These are phyloP conservation scores for Conus canariensis DNA, from an alignment of 2,888 invertebrate genomes.

Conservation along the genomic window DNA sequence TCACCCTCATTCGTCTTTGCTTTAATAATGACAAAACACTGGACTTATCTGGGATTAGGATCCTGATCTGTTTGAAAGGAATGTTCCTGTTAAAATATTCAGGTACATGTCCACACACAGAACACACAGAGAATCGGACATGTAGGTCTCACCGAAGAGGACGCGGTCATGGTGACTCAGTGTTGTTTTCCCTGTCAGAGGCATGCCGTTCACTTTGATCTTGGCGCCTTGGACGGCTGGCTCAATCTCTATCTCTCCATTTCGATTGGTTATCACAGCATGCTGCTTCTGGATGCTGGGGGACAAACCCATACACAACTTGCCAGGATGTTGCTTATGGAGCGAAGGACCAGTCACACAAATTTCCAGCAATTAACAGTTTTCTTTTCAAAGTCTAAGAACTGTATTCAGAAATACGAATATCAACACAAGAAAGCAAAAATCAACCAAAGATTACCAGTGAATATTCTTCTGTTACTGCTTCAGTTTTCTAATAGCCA, in stretches of 20 bases:
- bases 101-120: too few species aligned
- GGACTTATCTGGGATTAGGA: too few species aligned
- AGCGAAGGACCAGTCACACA: not conserved
- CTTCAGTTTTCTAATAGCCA: too few species aligned
- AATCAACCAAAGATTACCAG: too few species aligned
- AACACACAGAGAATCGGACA: too few species aligned
- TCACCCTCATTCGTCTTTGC: too few species aligned
- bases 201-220: slow-evolving; percentile 78
- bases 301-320: not conserved
- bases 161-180: slow-evolving; percentile 77
- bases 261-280: slow-evolving; percentile 69
- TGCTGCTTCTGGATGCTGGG: slow-evolving; percentile 75
- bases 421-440: too few species aligned
- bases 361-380: too few species aligned
- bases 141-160: slow-evolving; percentile 74
- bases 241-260: slow-evolving; percentile 69
- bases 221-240: slow-evolving; percentile 74
- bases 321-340: not conserved
- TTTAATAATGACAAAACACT: too few species aligned
- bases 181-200: slow-evolving; percentile 70
- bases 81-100: too few species aligned
- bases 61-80: too few species aligned
- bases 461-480: too few species aligned
- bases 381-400: not conserved
- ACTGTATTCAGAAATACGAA: not conserved